Conservation (phyloP, 2,888 invertebrate genomes). For the Sclerodermus sp. region DNA sequence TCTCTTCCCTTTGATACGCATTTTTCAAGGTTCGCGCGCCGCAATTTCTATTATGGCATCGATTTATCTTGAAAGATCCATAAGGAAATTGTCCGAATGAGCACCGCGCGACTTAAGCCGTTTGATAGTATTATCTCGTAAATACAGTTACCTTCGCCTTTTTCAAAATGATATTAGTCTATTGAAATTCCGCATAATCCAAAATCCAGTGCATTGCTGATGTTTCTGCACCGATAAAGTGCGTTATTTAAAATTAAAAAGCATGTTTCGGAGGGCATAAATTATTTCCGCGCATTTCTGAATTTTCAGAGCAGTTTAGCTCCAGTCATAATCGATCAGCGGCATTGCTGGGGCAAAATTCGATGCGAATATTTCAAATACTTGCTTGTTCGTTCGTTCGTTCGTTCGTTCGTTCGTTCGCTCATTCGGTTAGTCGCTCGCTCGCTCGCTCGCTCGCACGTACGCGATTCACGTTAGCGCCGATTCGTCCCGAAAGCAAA, state of each 20-base stretch:
- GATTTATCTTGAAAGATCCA: too few species aligned
- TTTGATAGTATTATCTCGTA: too few species aligned
- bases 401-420: slow-evolving; percentile 1
- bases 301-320: slow-evolving; percentile 16
- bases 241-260: slow-evolving; percentile 21
- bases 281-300: slow-evolving; percentile 22
- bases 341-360: slow-evolving; percentile 7
- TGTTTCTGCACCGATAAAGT: slow-evolving; percentile 7
- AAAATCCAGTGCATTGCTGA: too few species aligned
- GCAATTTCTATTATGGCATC: too few species aligned
- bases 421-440: slow-evolving; percentile 14
- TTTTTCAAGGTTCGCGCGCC: too few species aligned
- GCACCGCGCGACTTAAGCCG: too few species aligned
- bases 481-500: slow-evolving; percentile 23
- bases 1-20: too few species aligned
- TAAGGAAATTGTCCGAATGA: too few species aligned
- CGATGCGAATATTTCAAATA: slow-evolving; percentile 17
- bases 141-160: too few species aligned
- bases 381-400: slow-evolving; percentile 9
- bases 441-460: slow-evolving; percentile 3
- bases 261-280: slow-evolving; percentile 1
- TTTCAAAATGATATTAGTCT: too few species aligned
- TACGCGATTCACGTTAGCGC: neutral
- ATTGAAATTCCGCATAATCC: neutral
- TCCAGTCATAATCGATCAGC: neutral